phyloP scores from a whole-genome alignment of 2,113 vertebrate species.

The Desmodus rotundus region DNA sequence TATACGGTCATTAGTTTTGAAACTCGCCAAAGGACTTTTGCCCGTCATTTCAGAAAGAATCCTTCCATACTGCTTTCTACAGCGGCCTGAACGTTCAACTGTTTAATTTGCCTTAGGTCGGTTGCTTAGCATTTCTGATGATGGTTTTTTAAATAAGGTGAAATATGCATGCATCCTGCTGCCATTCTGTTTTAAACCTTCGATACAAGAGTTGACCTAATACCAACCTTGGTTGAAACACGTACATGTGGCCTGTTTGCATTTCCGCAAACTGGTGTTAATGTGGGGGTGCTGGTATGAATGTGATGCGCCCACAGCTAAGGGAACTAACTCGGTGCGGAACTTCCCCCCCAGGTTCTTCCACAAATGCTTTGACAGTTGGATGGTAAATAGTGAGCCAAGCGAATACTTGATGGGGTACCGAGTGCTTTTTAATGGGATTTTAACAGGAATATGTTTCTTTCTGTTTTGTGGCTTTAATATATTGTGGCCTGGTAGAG shows the following conservation, averaged over 20 bases:
- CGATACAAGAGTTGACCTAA: not conserved
- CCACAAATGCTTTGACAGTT: not conserved
- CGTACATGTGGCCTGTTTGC: slow-evolving; percentile 1
- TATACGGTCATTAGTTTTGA: not conserved
- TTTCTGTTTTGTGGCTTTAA: not conserved
- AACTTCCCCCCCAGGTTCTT: not conserved
- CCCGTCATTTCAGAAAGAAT: not conserved
- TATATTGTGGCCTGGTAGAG: not conserved
- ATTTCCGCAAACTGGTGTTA: not conserved
- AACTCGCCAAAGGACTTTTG: slow-evolving; percentile 21
- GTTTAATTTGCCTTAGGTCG: not conserved
- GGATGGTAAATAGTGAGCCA: not conserved
- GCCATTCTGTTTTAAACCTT: not conserved
- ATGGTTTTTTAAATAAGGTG: not conserved
- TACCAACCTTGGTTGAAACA: not conserved
- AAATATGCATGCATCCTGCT: not conserved
- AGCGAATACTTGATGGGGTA: not conserved
- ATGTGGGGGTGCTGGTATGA: not conserved
- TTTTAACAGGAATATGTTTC: not conserved
- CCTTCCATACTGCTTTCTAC: not conserved
- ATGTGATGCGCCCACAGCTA: not conserved
- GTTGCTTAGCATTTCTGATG: not conserved
- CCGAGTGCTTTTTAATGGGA: not conserved
- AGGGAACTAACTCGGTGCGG: not conserved
- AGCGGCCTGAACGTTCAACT: not conserved